phyloP scores from a whole-genome alignment of 2,888 invertebrate genomes.

The Pandemis cinnamomeana region DNA sequence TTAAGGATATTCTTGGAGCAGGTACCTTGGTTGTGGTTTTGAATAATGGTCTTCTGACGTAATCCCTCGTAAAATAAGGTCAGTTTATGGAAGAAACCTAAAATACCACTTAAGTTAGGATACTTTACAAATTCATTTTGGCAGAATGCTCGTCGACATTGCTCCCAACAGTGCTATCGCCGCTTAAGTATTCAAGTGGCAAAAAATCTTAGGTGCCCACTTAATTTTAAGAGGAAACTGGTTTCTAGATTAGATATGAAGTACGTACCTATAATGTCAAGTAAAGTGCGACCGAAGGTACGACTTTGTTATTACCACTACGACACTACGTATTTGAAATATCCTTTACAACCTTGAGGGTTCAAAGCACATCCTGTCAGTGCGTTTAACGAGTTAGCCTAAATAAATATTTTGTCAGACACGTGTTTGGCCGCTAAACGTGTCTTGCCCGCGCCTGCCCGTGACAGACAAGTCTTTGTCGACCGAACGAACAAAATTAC shows the following conservation, averaged over 20 bases:
- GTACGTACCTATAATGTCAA: background rate
- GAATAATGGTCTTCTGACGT: background rate
- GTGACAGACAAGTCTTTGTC: conserved; percentile 52
- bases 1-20: background rate
- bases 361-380: conserved; percentile 80
- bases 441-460: conserved; percentile 59
- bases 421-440: conserved; percentile 69
- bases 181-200: conserved; percentile 39
- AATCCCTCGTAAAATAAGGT: background rate
- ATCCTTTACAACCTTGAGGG: conserved; percentile 77
- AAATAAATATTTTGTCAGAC: conserved; percentile 78
- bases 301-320: conserved; percentile 32
- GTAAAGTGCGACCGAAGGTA: conserved; percentile 9
- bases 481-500: conserved; percentile 61
- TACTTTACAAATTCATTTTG: conserved; percentile 29
- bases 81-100: background rate
- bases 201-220: conserved; percentile 33
- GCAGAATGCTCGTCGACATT: conserved; percentile 35
- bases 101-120: background rate
- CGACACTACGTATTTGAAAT: conserved; percentile 53
- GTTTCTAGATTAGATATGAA: conserved; percentile 36
- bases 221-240: conserved; percentile 38
- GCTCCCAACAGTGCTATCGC: conserved; percentile 33
- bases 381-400: conserved; percentile 78
- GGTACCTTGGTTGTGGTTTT: background rate